Conservation (phyloP, 2,113 vertebrate species). For the Eubucco bourcierii region DNA sequence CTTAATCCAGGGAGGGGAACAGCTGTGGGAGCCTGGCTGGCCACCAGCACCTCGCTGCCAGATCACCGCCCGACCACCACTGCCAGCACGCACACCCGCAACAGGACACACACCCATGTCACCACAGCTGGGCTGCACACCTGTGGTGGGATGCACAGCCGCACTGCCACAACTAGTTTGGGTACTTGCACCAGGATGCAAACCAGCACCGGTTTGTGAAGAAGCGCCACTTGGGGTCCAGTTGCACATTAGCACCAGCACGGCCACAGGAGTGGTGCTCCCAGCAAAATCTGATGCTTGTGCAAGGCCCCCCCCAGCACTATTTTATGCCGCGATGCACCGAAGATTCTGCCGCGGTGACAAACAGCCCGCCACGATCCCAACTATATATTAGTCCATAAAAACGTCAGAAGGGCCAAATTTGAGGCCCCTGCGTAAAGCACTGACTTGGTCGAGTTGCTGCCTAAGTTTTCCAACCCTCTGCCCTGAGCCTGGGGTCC, state of each 20-base stretch:
- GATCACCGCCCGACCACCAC: not conserved
- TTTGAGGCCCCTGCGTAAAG: not conserved
- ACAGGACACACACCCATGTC: not conserved
- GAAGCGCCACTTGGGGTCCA: no score
- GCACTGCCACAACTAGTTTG: not conserved
- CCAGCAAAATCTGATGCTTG: not conserved
- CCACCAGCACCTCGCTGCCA: rapidly evolving
- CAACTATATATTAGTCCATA: constrained; percentile 23
- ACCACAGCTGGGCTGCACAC: not conserved
- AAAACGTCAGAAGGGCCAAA: constrained; percentile 45
- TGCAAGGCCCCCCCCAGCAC: not conserved
- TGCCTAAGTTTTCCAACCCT: not conserved
- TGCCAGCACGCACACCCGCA: not conserved
- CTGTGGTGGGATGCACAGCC: not conserved
- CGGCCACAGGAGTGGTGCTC: rapidly evolving
- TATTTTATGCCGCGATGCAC: not conserved
- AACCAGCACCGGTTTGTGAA: not conserved
- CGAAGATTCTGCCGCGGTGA: not conserved
- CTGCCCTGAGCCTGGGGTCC: rapidly evolving
- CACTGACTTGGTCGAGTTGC: not conserved
- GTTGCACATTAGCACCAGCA: not conserved
- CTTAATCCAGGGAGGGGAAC: not conserved
- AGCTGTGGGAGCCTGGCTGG: constrained; percentile 19
- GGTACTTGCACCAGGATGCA: not conserved
- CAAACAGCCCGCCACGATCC: not conserved